Evolutionary conservation across 2,888 invertebrate species (phyloP).

Genomic region (Sisyra terminalis): DNA sequence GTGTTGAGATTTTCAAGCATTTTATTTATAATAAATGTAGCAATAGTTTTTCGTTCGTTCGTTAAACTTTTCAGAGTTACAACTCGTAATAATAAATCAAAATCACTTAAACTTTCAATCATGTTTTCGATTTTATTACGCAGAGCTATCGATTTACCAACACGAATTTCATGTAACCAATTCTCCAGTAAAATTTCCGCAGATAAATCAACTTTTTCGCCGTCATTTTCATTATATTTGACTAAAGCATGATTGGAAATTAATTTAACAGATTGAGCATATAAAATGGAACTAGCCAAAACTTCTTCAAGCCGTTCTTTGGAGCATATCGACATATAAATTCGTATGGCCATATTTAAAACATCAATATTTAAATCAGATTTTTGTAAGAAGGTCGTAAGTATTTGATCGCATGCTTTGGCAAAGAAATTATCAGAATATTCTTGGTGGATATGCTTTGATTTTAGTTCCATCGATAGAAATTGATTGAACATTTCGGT

Average conservation of each 20-base stretch:
- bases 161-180: slow-evolving; percentile 17
- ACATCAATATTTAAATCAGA: slow-evolving; percentile 18
- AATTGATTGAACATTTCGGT: neutral
- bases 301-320: slow-evolving; percentile 25
- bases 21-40: slow-evolving; percentile 18
- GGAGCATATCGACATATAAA: slow-evolving; percentile 27
- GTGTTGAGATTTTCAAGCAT: slow-evolving; percentile 22
- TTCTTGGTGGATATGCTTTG: slow-evolving; percentile 14
- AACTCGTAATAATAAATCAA: slow-evolving; percentile 19
- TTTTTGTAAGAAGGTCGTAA: slow-evolving; percentile 27
- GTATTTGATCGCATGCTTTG: slow-evolving; percentile 28
- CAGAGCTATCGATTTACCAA: slow-evolving; percentile 19
- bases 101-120: slow-evolving; percentile 21
- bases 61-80: slow-evolving; percentile 15
- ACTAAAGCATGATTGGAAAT: slow-evolving; percentile 18
- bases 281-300: slow-evolving; percentile 20
- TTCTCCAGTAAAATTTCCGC: slow-evolving; percentile 18
- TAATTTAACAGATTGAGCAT: slow-evolving; percentile 18
- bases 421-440: slow-evolving; percentile 20
- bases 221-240: slow-evolving; percentile 9
- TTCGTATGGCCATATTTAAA: slow-evolving; percentile 27
- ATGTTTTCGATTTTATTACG: slow-evolving; percentile 19
- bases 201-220: slow-evolving; percentile 15
- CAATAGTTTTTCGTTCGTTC: slow-evolving; percentile 14
- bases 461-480: slow-evolving; percentile 4